These are phyloP conservation scores for Nasua narica DNA, from an alignment of 2,797 vertebrate genomes.

Conservation along the genomic window DNA sequence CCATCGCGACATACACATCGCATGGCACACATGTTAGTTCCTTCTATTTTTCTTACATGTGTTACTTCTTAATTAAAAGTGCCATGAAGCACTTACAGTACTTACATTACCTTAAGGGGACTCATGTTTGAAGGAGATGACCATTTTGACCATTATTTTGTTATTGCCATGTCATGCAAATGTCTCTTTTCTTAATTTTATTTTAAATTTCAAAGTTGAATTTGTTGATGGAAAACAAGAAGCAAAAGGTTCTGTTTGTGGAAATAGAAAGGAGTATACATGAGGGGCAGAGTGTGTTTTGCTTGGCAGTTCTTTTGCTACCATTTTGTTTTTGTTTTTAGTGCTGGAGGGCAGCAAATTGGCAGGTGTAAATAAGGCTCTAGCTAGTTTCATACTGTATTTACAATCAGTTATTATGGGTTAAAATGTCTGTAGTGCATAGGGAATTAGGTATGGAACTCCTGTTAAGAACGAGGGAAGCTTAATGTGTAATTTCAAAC, in stretches of 20 bases:
- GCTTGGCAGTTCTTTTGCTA: constrained; percentile 83
- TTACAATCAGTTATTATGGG: constrained; percentile 71
- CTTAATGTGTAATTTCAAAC: constrained; percentile 66
- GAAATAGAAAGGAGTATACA: constrained; percentile 80
- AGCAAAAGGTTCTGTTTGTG: constrained; percentile 72
- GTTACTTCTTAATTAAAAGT: constrained; percentile 77
- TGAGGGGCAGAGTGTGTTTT: constrained; percentile 82
- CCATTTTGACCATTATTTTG: constrained; percentile 81
- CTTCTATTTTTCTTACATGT: constrained; percentile 28
- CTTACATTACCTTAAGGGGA: constrained; percentile 76
- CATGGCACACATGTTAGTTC: constrained; percentile 72
- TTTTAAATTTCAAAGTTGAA: constrained; percentile 81
- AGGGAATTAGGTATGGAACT: constrained; percentile 74
- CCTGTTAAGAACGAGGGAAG: constrained; percentile 62
- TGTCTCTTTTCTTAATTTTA: constrained; percentile 81
- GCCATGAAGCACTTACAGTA: constrained; percentile 67
- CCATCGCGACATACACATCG: constrained; percentile 73
- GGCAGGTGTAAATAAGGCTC: constrained; percentile 82
- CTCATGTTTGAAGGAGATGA: constrained; percentile 79
- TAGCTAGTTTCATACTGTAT: constrained; percentile 74
- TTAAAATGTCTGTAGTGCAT: constrained; percentile 74
- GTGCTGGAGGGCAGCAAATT: constrained; percentile 83
- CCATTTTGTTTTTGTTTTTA: constrained; percentile 84
- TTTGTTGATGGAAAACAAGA: constrained; percentile 83
- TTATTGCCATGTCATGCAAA: constrained; percentile 79